Conservation (phyloP, 2,113 vertebrate species). For the Sorex araneus region DNA sequence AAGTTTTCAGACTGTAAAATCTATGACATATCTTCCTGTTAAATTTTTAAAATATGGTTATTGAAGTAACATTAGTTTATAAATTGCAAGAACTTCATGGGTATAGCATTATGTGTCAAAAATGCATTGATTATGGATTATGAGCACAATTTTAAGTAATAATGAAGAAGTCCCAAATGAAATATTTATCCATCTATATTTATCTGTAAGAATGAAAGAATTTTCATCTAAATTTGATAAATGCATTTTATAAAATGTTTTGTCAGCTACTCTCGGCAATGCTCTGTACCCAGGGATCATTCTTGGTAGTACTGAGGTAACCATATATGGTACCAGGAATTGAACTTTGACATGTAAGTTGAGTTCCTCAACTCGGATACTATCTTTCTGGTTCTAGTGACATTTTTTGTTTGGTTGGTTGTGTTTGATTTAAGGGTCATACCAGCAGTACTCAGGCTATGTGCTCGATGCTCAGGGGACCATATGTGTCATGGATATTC, state of each 20-base stretch:
- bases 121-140: background rate
- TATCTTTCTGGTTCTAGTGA: no score
- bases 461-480: no score
- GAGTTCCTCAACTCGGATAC: no score
- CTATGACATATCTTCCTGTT: background rate
- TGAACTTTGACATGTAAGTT: no score
- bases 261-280: no score
- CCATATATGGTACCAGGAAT: no score
- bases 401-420: no score
- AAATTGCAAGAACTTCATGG: background rate
- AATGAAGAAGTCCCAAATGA: slow-evolving; percentile 19
- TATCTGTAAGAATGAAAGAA: background rate
- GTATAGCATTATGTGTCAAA: background rate
- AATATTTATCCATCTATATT: slow-evolving; percentile 43
- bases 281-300: no score
- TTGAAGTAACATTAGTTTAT: background rate
- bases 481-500: no score
- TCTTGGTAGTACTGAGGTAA: no score
- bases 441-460: no score
- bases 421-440: no score
- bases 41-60: background rate
- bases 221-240: slow-evolving; percentile 36
- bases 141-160: slow-evolving; percentile 18
- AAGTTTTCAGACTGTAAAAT: slow-evolving; percentile 59
- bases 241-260: background rate